Conservation (phyloP, 2,888 invertebrate species). For the Hyppa rectilinea region DNA sequence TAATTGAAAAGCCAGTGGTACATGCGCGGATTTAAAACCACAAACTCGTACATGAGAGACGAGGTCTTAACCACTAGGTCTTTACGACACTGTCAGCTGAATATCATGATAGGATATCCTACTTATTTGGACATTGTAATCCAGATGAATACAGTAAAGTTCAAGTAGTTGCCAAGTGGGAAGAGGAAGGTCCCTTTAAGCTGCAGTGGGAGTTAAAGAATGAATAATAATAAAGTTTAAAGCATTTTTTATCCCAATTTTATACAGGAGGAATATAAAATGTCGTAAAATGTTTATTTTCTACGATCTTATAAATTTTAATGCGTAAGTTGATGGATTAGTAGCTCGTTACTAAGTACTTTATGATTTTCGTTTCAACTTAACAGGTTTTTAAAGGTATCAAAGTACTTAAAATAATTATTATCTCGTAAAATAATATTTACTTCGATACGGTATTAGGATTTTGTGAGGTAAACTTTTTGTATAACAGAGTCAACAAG, state of each 20-base stretch:
- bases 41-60: too few relatives aligned
- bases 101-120: too few relatives aligned
- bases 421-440: slow-evolving; percentile 55
- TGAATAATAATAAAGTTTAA: slow-evolving; percentile 4
- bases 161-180: not conserved
- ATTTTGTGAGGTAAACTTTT: slow-evolving; percentile 23
- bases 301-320: slow-evolving; percentile 47
- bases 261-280: slow-evolving; percentile 22
- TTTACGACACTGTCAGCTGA: too few relatives aligned
- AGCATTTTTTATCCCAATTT: slow-evolving; percentile 24
- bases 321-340: slow-evolving; percentile 56
- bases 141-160: slow-evolving; percentile 1
- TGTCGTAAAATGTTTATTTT: slow-evolving; percentile 47
- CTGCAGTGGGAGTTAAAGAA: slow-evolving; percentile 13
- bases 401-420: slow-evolving; percentile 52
- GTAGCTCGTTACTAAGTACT: slow-evolving; percentile 47
- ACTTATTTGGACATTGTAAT: not conserved
- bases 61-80: too few relatives aligned
- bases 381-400: slow-evolving; percentile 57
- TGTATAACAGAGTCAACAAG: not conserved
- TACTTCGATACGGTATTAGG: slow-evolving; percentile 29
- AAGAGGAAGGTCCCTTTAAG: not conserved
- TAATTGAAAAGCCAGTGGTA: too few relatives aligned
- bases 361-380: slow-evolving; percentile 54
- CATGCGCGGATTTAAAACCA: too few relatives aligned